Conservation (phyloP, 2,888 invertebrate species). For the Rugalucina vietnamica region DNA sequence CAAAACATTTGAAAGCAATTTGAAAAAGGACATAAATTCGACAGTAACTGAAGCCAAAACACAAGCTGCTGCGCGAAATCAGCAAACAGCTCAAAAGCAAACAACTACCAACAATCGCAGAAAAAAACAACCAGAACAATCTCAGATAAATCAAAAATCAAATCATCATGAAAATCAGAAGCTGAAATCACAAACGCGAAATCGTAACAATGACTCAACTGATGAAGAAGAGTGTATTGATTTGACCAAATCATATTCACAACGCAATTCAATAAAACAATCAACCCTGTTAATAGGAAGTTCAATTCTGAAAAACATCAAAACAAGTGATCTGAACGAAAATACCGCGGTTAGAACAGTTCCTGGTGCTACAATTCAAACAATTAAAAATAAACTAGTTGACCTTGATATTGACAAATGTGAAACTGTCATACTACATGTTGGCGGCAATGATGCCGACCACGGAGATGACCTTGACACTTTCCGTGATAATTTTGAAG, state of each 20-base stretch:
- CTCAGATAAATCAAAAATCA: not conserved
- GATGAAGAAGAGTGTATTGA: not conserved
- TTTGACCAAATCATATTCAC: too few species aligned
- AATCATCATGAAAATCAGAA: not conserved
- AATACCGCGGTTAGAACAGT: not conserved
- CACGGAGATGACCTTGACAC: not conserved
- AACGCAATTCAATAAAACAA: too few species aligned
- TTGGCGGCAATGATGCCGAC: not conserved
- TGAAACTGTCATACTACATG: not conserved
- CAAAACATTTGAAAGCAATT: not conserved
- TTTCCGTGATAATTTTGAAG: not conserved
- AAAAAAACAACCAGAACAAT: not conserved
- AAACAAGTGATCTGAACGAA: not conserved
- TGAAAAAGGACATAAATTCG: not conserved
- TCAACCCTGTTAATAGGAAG: not conserved
- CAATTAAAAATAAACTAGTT: not conserved
- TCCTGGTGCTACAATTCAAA: not conserved
- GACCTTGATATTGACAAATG: not conserved
- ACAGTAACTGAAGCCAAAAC: not conserved
- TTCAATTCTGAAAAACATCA: not conserved
- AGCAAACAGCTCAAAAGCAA: not conserved
- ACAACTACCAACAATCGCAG: not conserved
- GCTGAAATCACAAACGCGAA: not conserved
- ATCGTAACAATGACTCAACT: not conserved
- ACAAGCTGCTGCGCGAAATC: not conserved